These are phyloP conservation scores for Venusia cambrica DNA, from an alignment of 2,888 invertebrate species.

Conservation along the genomic window DNA sequence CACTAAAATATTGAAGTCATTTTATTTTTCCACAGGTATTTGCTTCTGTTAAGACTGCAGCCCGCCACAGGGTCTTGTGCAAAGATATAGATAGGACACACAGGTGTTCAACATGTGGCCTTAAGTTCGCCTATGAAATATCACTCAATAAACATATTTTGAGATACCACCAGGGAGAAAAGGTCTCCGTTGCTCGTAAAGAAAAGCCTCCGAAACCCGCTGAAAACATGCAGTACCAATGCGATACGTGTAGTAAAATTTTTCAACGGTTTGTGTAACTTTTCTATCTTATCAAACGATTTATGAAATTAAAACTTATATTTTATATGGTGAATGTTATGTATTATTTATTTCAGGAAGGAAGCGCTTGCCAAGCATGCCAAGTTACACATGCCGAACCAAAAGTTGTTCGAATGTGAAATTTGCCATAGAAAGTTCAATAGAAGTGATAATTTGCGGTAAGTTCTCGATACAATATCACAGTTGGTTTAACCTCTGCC, in stretches of 20 bases:
- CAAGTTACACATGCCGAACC: constrained; percentile 80
- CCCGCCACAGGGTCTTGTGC: constrained; percentile 67
- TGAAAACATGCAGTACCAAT: constrained; percentile 66
- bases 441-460: constrained; percentile 80
- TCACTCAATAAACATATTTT: constrained; percentile 73
- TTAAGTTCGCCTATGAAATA: constrained; percentile 69
- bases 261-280: constrained; percentile 71
- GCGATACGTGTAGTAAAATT: constrained; percentile 83
- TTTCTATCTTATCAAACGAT: constrained; percentile 1
- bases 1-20: too few relatives aligned
- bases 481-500: too few relatives aligned
- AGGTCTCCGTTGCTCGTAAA: constrained; percentile 64
- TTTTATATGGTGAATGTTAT: too few relatives aligned
- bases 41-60: constrained; percentile 71
- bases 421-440: constrained; percentile 81
- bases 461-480: too few relatives aligned
- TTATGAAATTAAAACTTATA: background rate
- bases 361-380: constrained; percentile 84
- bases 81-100: constrained; percentile 58
- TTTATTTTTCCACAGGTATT: constrained; percentile 48
- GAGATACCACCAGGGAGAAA: constrained; percentile 63
- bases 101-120: constrained; percentile 61
- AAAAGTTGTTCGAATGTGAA: constrained; percentile 78
- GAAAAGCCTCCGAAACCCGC: constrained; percentile 46
- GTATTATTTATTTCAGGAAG: constrained; percentile 65